phyloP scores from a whole-genome alignment of 2,113 vertebrate species.

The Cervus canadensis region DNA sequence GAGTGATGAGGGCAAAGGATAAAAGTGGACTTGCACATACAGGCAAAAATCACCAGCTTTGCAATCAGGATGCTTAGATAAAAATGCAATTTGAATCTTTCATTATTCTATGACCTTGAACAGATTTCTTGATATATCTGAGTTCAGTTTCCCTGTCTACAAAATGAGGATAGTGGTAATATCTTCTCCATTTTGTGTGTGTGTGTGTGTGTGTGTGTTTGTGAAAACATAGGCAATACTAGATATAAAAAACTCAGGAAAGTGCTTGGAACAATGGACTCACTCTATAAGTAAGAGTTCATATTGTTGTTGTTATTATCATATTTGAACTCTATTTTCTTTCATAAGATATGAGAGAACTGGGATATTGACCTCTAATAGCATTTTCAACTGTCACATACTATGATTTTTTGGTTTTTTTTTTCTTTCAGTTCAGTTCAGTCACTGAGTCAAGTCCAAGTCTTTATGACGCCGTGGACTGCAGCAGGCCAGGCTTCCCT shows the following conservation, averaged over 20 bases:
- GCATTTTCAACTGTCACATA: background rate
- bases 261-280: background rate
- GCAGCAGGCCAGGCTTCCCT: background rate
- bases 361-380: background rate
- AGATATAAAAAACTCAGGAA: background rate
- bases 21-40: accelerated
- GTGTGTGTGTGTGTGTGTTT: too few relatives aligned
- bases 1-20: background rate
- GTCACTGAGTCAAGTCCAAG: background rate
- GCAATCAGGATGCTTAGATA: background rate
- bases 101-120: background rate
- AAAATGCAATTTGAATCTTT: background rate
- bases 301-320: background rate
- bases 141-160: background rate
- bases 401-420: background rate
- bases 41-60: background rate
- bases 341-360: background rate
- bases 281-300: background rate
- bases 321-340: background rate
- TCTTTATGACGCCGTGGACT: background rate
- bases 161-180: background rate
- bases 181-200: background rate
- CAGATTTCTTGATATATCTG: background rate
- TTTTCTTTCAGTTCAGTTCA: background rate
- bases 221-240: background rate